A percentile compares a stretch with the other conserved stretches of the same genome.
These are phyloP conservation scores for Cataglyphis cursor DNA, from an alignment of 2,888 invertebrate species.

Conservation along the genomic window DNA sequence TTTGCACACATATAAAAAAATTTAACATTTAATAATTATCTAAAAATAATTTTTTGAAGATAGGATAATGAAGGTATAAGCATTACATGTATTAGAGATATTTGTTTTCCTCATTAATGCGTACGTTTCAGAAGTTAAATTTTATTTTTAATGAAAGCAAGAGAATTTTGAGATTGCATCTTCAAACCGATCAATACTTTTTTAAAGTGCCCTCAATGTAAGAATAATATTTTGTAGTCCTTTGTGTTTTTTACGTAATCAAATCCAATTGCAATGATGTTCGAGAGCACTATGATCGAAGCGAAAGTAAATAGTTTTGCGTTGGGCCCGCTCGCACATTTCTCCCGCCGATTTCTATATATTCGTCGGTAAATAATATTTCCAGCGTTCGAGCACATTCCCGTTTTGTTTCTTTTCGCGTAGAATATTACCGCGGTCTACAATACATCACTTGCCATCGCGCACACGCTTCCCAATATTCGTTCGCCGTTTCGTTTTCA, in stretches of 20 bases:
- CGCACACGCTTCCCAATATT: slow-evolving; percentile 63
- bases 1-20: background rate
- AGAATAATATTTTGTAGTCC: background rate
- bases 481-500: slow-evolving; percentile 64
- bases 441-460: slow-evolving; percentile 55
- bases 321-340: background rate
- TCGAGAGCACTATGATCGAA: background rate
- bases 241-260: background rate
- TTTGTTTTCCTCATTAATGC: background rate
- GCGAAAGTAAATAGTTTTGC: slow-evolving; percentile 15
- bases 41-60: background rate
- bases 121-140: background rate
- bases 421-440: slow-evolving; percentile 55
- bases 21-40: background rate
- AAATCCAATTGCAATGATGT: background rate
- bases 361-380: slow-evolving; percentile 46
- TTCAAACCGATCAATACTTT: background rate
- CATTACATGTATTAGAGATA: background rate
- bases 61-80: background rate
- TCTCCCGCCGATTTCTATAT: slow-evolving; percentile 16
- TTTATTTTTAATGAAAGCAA: background rate
- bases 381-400: slow-evolving; percentile 22
- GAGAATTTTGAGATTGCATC: background rate
- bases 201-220: background rate
- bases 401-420: slow-evolving; percentile 40